A percentile compares a stretch with the other conserved stretches of the same genome.
Evolutionary conservation across 2,888 invertebrate genomes (phyloP).

Genomic region (Bibio marci): DNA sequence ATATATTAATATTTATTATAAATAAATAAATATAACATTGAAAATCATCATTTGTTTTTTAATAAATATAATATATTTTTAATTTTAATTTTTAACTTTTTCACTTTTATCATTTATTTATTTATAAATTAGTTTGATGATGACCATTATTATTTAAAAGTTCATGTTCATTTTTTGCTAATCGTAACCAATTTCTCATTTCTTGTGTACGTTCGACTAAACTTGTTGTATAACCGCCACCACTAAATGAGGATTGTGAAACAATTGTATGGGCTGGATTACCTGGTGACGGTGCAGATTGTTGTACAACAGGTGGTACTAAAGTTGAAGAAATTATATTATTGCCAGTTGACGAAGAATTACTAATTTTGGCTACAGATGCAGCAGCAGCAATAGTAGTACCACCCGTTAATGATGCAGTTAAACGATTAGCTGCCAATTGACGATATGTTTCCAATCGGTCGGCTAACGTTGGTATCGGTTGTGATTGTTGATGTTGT

Average conservation of each 20-base stretch:
- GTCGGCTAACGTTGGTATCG: constrained; percentile 32
- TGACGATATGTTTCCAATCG: constrained; percentile 37
- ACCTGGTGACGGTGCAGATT: too few species aligned
- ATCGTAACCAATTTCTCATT: constrained; percentile 47
- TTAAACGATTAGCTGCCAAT: constrained; percentile 29
- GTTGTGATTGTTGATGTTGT: constrained; percentile 17
- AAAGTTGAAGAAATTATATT: too few species aligned
- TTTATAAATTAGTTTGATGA: constrained; percentile 5
- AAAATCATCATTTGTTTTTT: too few species aligned
- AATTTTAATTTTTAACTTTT: too few species aligned
- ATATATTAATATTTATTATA: too few species aligned
- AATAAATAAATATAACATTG: too few species aligned
- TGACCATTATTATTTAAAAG: constrained; percentile 9
- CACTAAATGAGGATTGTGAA: constrained; percentile 23
- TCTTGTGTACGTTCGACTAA: constrained; percentile 46
- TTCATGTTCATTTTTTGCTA: constrained; percentile 30
- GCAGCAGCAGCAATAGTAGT: constrained; percentile 14
- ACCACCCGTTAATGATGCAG: constrained; percentile 19
- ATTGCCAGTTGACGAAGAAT: too few species aligned
- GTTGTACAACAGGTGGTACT: too few species aligned
- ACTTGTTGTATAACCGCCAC: constrained; percentile 39
- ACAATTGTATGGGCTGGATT: constrained; percentile 24
- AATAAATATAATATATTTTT: too few species aligned
- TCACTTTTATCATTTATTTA: too few species aligned
- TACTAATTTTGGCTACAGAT: too few species aligned